These are phyloP conservation scores for Etheostoma cragini DNA, from an alignment of 2,113 vertebrate genomes.

Conservation along the genomic window DNA sequence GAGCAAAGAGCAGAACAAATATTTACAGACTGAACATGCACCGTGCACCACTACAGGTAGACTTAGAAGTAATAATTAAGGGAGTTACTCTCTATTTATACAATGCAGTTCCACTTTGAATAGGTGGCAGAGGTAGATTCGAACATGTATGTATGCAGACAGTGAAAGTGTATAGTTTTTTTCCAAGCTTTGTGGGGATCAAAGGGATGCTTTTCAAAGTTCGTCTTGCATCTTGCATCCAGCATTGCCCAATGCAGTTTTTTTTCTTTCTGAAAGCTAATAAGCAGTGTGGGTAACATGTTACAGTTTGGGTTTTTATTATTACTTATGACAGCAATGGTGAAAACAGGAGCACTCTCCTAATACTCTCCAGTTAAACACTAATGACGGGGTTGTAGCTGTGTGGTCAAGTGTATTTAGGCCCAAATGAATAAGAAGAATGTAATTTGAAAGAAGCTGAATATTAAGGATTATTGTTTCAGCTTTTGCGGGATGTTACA, in stretches of 20 bases:
- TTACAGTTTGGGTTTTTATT: conserved; percentile 16
- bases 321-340: neutral
- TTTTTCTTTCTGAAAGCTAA: neutral
- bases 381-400: neutral
- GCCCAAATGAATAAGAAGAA: conserved; percentile 31
- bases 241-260: neutral
- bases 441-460: conserved; percentile 47
- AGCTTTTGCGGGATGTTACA: conserved; percentile 62
- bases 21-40: conserved; percentile 7
- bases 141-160: neutral
- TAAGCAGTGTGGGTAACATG: neutral
- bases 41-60: neutral
- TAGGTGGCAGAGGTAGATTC: neutral
- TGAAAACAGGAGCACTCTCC: neutral
- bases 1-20: neutral
- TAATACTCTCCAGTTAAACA: conserved; percentile 22
- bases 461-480: conserved; percentile 70
- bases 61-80: neutral
- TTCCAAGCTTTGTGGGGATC: neutral
- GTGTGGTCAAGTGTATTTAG: conserved; percentile 25
- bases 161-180: neutral
- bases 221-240: too few species aligned
- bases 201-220: neutral
- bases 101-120: neutral
- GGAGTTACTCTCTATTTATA: neutral